Percentiles rank a stretch among this genome's conserved stretches.
Conservation (phyloP, 2,113 vertebrate genomes). For the Malurus melanocephalus region DNA sequence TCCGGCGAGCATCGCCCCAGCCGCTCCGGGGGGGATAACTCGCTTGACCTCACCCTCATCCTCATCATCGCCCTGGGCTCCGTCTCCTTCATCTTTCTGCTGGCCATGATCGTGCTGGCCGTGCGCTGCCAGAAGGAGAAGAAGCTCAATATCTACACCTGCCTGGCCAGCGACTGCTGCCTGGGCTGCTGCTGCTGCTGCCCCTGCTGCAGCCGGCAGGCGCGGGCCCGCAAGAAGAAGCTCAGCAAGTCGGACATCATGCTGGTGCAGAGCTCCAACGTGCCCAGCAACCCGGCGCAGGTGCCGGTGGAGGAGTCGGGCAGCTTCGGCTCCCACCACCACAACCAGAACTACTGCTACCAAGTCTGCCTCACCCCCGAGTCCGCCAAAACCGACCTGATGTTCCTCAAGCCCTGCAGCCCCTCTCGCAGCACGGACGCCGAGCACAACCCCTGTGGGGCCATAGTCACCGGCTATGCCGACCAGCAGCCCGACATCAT, state of each 20-base stretch:
- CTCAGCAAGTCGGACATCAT: slow-evolving; percentile 98
- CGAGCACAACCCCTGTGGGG: slow-evolving; percentile 91
- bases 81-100: slow-evolving; percentile 92
- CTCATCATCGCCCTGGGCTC: slow-evolving; percentile 95
- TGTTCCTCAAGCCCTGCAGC: slow-evolving; percentile 97
- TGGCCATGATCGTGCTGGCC: slow-evolving; percentile 95
- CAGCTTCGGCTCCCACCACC: slow-evolving; percentile 88
- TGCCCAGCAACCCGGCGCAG: slow-evolving; percentile 77
- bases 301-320: slow-evolving; percentile 88
- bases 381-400: slow-evolving; percentile 96
- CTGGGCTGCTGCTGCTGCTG: slow-evolving; percentile 86
- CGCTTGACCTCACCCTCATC: slow-evolving; percentile 91
- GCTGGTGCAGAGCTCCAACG: slow-evolving; percentile 92
- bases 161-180: slow-evolving; percentile 89
- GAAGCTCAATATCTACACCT: slow-evolving; percentile 92
- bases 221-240: slow-evolving; percentile 92
- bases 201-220: slow-evolving; percentile 86
- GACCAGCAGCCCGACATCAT: slow-evolving; percentile 98
- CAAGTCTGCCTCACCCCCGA: slow-evolving; percentile 97
- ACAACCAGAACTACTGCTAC: slow-evolving; percentile 97
- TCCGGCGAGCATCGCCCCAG: slow-evolving; percentile 71
- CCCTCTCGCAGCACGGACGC: slow-evolving; percentile 88
- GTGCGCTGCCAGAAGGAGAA: slow-evolving; percentile 96
- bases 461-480: slow-evolving; percentile 87
- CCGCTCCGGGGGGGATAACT: slow-evolving; percentile 80